Evolutionary conservation across 2,113 vertebrate genomes (phyloP).

Genomic region (Neolamprologus caudopunctatus): DNA sequence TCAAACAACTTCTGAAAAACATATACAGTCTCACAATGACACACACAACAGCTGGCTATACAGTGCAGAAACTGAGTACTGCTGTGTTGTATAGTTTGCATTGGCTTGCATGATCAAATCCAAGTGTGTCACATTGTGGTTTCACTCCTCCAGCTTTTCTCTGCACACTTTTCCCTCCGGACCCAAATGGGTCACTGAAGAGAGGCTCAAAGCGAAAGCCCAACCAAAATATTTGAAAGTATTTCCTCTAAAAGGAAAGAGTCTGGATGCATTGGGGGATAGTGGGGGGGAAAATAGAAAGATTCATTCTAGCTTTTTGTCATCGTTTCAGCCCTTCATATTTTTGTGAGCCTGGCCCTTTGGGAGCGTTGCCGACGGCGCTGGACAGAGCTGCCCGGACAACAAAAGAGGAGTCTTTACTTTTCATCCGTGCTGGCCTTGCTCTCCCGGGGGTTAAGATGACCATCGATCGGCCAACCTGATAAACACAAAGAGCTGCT

Average conservation of each 20-base stretch:
- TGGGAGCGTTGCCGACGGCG: constrained; percentile 31
- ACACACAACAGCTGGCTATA: not conserved
- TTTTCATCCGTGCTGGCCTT: constrained; percentile 37
- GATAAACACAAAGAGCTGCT: constrained; percentile 58
- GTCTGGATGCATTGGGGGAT: constrained; percentile 1
- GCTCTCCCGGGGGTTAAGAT: constrained; percentile 37
- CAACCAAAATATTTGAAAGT: constrained; percentile 44
- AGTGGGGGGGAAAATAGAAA: not conserved
- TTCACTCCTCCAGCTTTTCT: not conserved
- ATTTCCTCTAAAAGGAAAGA: constrained; percentile 19
- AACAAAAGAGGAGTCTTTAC: constrained; percentile 52
- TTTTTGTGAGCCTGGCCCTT: not conserved
- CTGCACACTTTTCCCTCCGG: constrained; percentile 12
- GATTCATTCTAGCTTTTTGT: constrained; percentile 49
- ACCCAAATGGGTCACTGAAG: constrained; percentile 28
- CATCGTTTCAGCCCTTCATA: constrained; percentile 25
- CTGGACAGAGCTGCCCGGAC: constrained; percentile 17
- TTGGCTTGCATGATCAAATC: constrained; percentile 42
- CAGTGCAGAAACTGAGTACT: not conserved
- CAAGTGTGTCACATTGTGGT: constrained; percentile 3
- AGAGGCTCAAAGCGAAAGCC: constrained; percentile 37
- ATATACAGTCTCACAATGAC: not conserved
- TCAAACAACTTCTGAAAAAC: not conserved
- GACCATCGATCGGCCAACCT: constrained; percentile 59
- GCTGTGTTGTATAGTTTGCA: constrained; percentile 6